A percentile compares a stretch with the other conserved stretches of the same genome.
phyloP scores from a whole-genome alignment of 2,113 vertebrate species.

The Etheostoma spectabile region DNA sequence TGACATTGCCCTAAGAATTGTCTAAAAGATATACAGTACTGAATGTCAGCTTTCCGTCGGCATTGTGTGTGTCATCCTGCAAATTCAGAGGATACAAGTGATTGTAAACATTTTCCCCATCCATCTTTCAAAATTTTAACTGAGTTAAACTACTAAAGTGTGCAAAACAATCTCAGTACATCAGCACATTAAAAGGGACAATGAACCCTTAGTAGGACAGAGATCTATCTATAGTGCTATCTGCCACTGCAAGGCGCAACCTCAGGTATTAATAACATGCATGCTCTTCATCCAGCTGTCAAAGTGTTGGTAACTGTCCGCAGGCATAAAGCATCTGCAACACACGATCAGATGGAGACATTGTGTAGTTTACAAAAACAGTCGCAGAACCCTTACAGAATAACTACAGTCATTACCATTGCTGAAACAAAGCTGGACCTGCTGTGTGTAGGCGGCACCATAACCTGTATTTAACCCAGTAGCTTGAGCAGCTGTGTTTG shows the following conservation, averaged over 20 bases:
- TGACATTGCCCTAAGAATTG: slow-evolving; percentile 34
- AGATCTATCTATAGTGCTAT: slow-evolving; percentile 4
- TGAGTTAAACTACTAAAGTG: slow-evolving; percentile 22
- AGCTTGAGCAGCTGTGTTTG: slow-evolving; percentile 55
- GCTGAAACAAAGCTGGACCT: slow-evolving; percentile 27
- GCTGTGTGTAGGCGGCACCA: slow-evolving; percentile 45
- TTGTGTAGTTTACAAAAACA: slow-evolving; percentile 31
- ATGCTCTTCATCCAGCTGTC: slow-evolving; percentile 31
- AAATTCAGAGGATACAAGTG: slow-evolving; percentile 12
- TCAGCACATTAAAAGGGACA: neutral
- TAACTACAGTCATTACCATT: slow-evolving; percentile 21
- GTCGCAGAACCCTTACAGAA: neutral
- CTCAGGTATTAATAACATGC: slow-evolving; percentile 23
- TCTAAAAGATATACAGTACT: slow-evolving; percentile 38
- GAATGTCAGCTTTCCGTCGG: slow-evolving; percentile 35
- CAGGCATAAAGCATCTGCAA: slow-evolving; percentile 18
- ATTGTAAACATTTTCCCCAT: slow-evolving; percentile 14
- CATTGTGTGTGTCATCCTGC: slow-evolving; percentile 8
- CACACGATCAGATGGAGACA: neutral
- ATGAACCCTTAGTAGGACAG: slow-evolving; percentile 1
- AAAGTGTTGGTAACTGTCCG: slow-evolving; percentile 19
- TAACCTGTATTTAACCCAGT: slow-evolving; percentile 45
- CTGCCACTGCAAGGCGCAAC: slow-evolving; percentile 13
- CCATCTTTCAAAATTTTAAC: slow-evolving; percentile 41
- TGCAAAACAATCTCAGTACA: neutral